Conservation (phyloP, 2,888 invertebrate genomes). For the Phaedon cochleariae region DNA sequence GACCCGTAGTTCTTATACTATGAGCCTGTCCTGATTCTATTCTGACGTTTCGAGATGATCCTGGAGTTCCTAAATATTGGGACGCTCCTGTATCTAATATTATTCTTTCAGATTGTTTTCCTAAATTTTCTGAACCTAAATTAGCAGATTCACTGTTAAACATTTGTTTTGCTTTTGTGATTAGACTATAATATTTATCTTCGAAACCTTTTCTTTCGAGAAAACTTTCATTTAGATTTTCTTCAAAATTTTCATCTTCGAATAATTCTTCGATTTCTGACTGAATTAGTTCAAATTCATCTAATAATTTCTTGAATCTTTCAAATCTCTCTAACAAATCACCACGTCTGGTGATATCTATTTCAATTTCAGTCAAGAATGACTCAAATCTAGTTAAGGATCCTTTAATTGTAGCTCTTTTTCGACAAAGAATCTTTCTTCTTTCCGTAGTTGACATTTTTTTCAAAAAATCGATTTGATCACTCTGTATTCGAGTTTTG, state of each 20-base stretch:
- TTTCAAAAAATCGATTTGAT: too few species aligned
- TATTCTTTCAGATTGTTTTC: not conserved
- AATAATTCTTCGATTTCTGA: conserved; percentile 3
- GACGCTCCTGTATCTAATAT: too few species aligned
- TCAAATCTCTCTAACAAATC: conserved; percentile 6
- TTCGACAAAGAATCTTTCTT: not conserved
- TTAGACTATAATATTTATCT: conserved; percentile 5
- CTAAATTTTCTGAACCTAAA: not conserved
- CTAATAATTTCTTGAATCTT: too few species aligned
- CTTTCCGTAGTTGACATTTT: too few species aligned
- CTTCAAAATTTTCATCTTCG: not conserved
- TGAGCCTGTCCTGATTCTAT: not conserved
- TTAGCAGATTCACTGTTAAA: not conserved
- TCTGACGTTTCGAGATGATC: too few species aligned
- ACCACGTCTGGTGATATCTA: conserved; percentile 6
- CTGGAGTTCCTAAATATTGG: too few species aligned
- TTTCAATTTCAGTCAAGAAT: not conserved
- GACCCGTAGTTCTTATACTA: not conserved
- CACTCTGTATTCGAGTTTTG: too few species aligned
- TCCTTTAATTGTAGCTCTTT: not conserved
- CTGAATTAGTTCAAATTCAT: conserved; percentile 1
- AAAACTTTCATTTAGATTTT: not conserved
- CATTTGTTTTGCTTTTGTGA: conserved; percentile 7
- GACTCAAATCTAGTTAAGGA: conserved; percentile 4
- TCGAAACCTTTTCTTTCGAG: conserved; percentile 1